Conservation (phyloP, 2,113 vertebrate genomes). For the Recurvirostra avosetta region DNA sequence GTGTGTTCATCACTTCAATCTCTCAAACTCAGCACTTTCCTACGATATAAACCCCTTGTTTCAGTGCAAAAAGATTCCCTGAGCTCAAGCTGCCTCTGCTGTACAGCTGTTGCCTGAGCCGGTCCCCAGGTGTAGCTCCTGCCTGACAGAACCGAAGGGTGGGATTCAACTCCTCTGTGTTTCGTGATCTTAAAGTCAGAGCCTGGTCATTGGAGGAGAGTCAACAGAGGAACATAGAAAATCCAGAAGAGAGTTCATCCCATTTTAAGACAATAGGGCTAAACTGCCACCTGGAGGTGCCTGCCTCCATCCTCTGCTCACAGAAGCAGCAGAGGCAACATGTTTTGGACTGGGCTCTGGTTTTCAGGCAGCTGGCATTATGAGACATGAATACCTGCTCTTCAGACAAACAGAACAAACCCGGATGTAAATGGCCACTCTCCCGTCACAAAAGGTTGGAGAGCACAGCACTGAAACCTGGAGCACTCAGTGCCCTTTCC, state of each 20-base stretch:
- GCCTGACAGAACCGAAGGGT: not conserved
- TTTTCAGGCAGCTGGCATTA: not conserved
- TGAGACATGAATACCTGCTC: accelerated
- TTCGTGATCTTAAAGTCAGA: not conserved
- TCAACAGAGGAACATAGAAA: not conserved
- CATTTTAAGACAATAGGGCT: not conserved
- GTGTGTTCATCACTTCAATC: not conserved
- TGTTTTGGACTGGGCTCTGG: not conserved
- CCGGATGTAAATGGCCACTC: not conserved
- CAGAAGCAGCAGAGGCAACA: not conserved
- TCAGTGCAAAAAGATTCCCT: not conserved
- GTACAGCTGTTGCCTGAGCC: not conserved
- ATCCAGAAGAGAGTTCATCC: not conserved
- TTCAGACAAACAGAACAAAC: not conserved
- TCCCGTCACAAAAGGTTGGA: not conserved
- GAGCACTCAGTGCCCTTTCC: not conserved
- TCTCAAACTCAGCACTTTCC: not conserved
- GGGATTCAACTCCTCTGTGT: not conserved
- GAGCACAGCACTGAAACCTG: not conserved
- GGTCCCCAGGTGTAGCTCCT: not conserved
- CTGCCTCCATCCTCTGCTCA: not conserved
- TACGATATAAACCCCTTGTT: not conserved
- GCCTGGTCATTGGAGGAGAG: not conserved
- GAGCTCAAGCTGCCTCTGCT: not conserved
- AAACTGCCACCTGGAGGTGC: not conserved